Evolutionary conservation across 1,140 invertebrate genomes (phyloP), one percentile per base, ranked within the genome.

Genomic region (Drosophila willistoni): DNA sequence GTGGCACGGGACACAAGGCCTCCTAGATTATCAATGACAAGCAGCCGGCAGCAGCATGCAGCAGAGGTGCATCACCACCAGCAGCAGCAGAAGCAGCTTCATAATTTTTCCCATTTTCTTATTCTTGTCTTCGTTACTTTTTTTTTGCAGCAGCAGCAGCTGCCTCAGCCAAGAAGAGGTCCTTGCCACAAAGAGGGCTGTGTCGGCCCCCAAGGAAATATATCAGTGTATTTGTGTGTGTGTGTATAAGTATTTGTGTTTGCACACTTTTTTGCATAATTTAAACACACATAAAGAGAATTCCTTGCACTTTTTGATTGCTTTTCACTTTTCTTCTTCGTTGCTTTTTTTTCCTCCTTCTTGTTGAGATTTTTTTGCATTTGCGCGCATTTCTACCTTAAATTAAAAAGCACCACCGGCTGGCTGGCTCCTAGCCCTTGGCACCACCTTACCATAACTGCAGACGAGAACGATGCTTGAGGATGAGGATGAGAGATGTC

Each of bases 11-110:
- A 79, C 81, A 79, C 82, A 62, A 62, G 44, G 19, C 68, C 64
- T 68, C 9, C 65, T 83, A 79, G 83, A 86, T 86, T 87, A 86
- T 87, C 83, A 87, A 86, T 86, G 83, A 87, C 83, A 86, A 68
- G 70, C 83, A 86, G 83, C 83, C 81, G 81, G 81, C 81, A 47
- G 34, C 19, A 17, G 34, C 19, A 17, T 44, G 63, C 33, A 51
- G 67, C 68, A 81, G 79, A 39, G 36, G 36, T 39, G 36, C 36
- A 39, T 5, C 36, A 39, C 10, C 36, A 39, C 3, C 82, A 56
- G 73, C 82, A 13, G 3, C 36, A 39, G 36, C 36, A 39, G 36
- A 78, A 56, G 77, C 82, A 85, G 78, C 83, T 87, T 87, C 83
- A 86, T 86, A 72, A 87, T 83, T 86, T 77, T 87, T 69, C 69